Conservation (phyloP, 1,140 invertebrate species). For the Eriocheir sinensis region DNA sequence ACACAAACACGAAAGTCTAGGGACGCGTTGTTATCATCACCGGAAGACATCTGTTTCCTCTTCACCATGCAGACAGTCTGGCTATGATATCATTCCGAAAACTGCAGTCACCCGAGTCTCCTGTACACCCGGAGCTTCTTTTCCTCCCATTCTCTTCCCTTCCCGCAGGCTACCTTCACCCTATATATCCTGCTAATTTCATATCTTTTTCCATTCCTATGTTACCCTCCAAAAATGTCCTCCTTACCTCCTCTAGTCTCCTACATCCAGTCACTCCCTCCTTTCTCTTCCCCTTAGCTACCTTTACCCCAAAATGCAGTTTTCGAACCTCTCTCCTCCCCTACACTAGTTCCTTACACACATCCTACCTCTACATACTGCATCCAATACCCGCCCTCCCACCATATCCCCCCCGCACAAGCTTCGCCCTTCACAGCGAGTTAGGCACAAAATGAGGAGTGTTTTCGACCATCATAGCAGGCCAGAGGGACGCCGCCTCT, state of each 20-base stretch:
- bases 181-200: no score
- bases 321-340: not conserved
- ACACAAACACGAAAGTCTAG: not conserved
- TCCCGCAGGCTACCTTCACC: not conserved
- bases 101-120: not conserved
- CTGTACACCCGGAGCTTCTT: not conserved
- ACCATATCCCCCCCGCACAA: not conserved
- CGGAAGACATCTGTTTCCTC: not conserved
- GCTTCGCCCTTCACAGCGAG: not conserved
- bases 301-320: not conserved
- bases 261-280: no score
- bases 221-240: no score
- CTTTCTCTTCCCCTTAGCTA: not conserved
- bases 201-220: no score
- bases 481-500: not conserved
- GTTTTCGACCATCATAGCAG: constrained; percentile 1
- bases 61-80: not conserved
- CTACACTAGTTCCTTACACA: not conserved
- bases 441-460: constrained; percentile 2
- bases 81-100: not conserved
- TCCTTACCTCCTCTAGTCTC: no score
- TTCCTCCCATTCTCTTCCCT: no score
- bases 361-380: no score
- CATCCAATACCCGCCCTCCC: not conserved
- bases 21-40: not conserved